Evolutionary conservation across 2,113 vertebrate species (phyloP), one percentile per base, ranked within the genome.

Genomic region (Cervus canadensis): DNA sequence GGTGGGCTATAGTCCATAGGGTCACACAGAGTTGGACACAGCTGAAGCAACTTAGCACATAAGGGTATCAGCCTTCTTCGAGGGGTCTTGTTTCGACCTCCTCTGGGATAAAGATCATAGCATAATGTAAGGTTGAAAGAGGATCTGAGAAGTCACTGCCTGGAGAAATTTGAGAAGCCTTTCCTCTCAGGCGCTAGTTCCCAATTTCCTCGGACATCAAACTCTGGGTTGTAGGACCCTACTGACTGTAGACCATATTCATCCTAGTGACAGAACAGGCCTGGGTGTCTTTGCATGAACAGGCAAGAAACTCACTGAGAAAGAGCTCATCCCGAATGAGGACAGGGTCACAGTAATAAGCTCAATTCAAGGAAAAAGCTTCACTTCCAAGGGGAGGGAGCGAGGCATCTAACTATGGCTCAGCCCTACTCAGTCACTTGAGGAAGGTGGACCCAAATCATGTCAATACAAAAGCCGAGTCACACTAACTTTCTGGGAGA

Each of bases 21-120:
- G 71, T 76, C 40, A 40, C 36, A 26, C 21, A 26, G 71, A 76
- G 23, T 15, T 0, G 3, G 21, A 43, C 40, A 26, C 12, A 17
- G 43, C 23, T 7, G 71, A 76, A 76, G 40, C 40, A 43, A 43
- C 36, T 43, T 26, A 43, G 40, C 40, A 26, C 0, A 0, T 40
- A 43, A 76, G 71, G 36, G 30, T 12, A 56, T 87, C 8, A 4
- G 23, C 6, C 26, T 94, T 23, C 30, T 87, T 52, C 33, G 4
- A 28, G 1, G 7, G 33, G 17, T 40, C 26, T 71, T 84, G 8
- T 50, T 60, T n/a, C 2, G 0, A 21, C 33, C 48, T 40, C 43
- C 33, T 13, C 30, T 33, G 25, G n/a, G 13, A 60, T 81, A 23
- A 2, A 78, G 56, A 26, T n/a, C 16, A 28, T 5, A 54, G 21